A percentile compares a stretch with the other conserved stretches of the same genome.
phyloP scores from a whole-genome alignment of 2,888 invertebrate genomes.

The Cryptus armator region DNA sequence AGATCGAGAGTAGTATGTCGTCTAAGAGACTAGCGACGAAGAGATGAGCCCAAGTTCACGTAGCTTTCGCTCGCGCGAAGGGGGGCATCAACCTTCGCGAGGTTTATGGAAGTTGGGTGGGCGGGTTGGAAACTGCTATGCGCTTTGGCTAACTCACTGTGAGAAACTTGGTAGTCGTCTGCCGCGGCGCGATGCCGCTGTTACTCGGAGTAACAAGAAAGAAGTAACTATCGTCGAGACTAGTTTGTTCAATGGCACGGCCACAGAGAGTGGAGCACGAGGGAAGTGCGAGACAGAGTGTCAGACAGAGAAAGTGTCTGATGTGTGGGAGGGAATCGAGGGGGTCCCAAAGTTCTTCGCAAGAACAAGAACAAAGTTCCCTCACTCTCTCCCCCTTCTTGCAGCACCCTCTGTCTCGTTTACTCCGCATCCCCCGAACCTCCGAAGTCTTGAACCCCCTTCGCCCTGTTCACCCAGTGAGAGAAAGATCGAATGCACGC shows the following conservation, averaged over 20 bases:
- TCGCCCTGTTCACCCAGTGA: conserved; percentile 58
- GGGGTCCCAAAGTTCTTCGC: conserved; percentile 83
- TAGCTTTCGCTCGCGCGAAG: conserved; percentile 53
- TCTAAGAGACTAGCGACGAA: conserved; percentile 34
- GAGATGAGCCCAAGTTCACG: conserved; percentile 79
- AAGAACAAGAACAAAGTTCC: conserved; percentile 85
- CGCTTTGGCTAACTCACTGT: conserved; percentile 71
- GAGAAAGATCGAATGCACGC: conserved; percentile 76
- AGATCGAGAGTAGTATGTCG: conserved; percentile 51
- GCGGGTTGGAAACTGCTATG: conserved; percentile 40
- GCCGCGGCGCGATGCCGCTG: conserved; percentile 16
- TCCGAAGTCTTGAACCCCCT: conserved; percentile 58
- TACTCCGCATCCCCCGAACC: conserved; percentile 70
- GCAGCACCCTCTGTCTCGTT: conserved; percentile 50
- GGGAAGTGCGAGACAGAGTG: conserved; percentile 35
- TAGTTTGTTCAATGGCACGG: conserved; percentile 84
- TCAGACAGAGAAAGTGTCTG: conserved; percentile 63
- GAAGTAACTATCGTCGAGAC: conserved; percentile 84
- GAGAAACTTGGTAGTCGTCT: conserved; percentile 81
- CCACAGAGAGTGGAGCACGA: conserved; percentile 62
- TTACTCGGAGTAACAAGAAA: conserved; percentile 80
- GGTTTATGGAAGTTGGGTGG: conserved; percentile 25
- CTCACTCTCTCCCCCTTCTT: conserved; percentile 63
- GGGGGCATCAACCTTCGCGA: conserved; percentile 78
- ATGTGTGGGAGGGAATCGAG: conserved; percentile 65